Evolutionary conservation across 2,888 invertebrate species (phyloP).

Genomic region (Zygogramma bicolorata): DNA sequence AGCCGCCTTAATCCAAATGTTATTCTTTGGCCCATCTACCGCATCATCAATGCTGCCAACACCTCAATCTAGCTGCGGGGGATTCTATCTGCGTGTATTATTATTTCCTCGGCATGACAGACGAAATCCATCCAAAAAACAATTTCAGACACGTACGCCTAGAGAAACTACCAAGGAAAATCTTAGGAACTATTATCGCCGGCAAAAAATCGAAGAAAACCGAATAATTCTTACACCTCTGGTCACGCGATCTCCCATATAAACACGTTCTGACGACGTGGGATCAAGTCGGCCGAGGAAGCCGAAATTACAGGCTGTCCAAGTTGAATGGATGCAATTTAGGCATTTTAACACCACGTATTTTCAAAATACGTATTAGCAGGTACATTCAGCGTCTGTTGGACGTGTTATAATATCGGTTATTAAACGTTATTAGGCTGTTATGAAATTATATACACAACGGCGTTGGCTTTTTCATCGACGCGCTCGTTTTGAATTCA

Average conservation of each 20-base stretch:
- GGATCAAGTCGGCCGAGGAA: conserved; percentile 58
- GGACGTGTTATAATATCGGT: conserved; percentile 38
- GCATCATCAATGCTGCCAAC: neutral
- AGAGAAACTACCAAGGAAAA: neutral
- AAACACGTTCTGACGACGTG: conserved; percentile 45
- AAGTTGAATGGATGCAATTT: conserved; percentile 64
- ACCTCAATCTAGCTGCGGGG: neutral
- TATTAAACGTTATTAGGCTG: conserved; percentile 36
- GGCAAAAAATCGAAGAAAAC: conserved; percentile 40
- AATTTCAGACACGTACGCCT: conserved; percentile 2
- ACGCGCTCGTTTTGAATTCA: neutral
- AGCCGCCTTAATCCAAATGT: too few species aligned
- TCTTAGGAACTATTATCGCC: conserved; percentile 2
- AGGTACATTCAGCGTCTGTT: conserved; percentile 53
- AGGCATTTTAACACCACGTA: conserved; percentile 64
- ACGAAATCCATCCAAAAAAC: neutral
- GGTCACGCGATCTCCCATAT: conserved; percentile 58
- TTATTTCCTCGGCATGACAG: neutral
- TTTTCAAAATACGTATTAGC: conserved; percentile 59
- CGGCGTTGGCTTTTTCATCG: conserved; percentile 11
- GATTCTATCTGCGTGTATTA: neutral
- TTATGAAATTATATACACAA: conserved; percentile 30
- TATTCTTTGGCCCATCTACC: too few species aligned
- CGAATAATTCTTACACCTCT: conserved; percentile 62
- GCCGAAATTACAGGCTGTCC: conserved; percentile 66